Evolutionary conservation across 2,888 invertebrate genomes (phyloP), one percentile per base, ranked within the genome.

Genomic region (Drosophila leonis): DNA sequence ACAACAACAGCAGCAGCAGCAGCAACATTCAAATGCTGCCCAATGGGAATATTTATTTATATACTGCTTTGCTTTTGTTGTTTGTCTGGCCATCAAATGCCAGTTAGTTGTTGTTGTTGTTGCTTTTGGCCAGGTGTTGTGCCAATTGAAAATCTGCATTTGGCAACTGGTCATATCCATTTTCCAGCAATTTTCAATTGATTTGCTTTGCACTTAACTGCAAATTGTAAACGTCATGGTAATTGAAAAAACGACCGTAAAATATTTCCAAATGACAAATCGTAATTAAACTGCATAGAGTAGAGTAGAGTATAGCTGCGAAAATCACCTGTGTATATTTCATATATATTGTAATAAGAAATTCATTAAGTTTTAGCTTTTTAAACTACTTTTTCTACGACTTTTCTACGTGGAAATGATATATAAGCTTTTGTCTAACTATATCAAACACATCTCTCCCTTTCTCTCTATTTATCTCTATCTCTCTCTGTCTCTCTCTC

Each of bases 11-110:
- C 18, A 48, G 9, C n/a, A 48, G 3, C 29, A 48, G 12, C 44
- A 61, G 46, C 29, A 13, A 10, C 59, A 33, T 77, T 61, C 56
- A 72, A 72, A 44, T 67, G 57, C 44, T 63, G 72, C 20, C 48
- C 62, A 33, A 13, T 44, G 59, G 61, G 27, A 63, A 78, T 78
- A 78, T 78, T 62, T 68, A 56, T 49, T 78, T 68, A 39, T 54
- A 31, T 46, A 64, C 42, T 46, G 27, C 59, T 51, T 66, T 39
- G 52, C 44, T 64, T 31, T 49, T 59, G 42, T 42, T 61, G 57
- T 44, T 62, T 39, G 15, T 27, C 54, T 15, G 57, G 37, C 41
- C 39, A 56, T 56, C 20, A 42, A 60, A 46, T 52, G 44, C 7
- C 51, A 18, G 20, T 12, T 10, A 13, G 41, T 12, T 62, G 42